These are phyloP conservation scores for Myripristis jacobus DNA, from an alignment of 2,797 vertebrate genomes.

Conservation along the genomic window DNA sequence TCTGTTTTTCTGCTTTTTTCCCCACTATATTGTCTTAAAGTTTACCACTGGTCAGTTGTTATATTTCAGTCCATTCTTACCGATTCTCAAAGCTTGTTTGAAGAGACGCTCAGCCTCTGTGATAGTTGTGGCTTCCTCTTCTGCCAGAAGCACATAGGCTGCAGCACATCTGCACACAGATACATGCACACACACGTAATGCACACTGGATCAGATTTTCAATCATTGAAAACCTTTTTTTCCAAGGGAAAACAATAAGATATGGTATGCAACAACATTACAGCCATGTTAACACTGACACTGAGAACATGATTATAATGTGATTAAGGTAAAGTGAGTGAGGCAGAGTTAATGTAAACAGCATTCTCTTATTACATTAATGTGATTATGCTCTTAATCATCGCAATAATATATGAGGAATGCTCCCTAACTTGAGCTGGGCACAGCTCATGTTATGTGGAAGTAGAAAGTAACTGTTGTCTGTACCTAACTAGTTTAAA, in stretches of 20 bases:
- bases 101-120: constrained; percentile 96
- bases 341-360: not conserved
- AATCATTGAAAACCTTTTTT: not conserved
- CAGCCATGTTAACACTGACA: constrained; percentile 7
- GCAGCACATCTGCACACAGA: constrained; percentile 88
- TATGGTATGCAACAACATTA: not conserved
- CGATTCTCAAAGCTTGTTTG: constrained; percentile 94
- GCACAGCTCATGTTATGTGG: too few relatives aligned
- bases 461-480: too few relatives aligned
- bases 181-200: not conserved
- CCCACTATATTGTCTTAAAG: not conserved
- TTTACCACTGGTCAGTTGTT: not conserved
- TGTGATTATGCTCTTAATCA: not conserved
- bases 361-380: not conserved
- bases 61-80: constrained; percentile 71
- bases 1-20: not conserved
- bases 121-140: constrained; percentile 98
- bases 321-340: not conserved
- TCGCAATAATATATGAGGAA: not conserved
- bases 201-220: not conserved
- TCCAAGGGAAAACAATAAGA: constrained; percentile 1
- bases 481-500: too few relatives aligned
- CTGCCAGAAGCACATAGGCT: constrained; percentile 95
- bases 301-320: not conserved
- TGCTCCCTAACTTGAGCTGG: too few relatives aligned